Conservation (phyloP, 2,888 invertebrate genomes). For the Yponomeuta sedellus region DNA sequence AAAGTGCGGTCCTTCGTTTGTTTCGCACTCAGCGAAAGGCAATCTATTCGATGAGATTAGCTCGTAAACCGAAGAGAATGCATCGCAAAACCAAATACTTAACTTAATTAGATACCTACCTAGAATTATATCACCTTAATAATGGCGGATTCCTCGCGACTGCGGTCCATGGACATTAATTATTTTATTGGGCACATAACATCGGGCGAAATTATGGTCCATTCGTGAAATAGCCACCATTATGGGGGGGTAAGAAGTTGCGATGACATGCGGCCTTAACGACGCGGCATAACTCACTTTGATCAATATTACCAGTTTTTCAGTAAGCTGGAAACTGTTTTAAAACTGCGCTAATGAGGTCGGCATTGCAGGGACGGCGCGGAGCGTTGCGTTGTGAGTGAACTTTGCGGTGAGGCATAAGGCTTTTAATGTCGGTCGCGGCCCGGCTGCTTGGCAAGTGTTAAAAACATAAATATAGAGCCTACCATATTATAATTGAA, state of each 20-base stretch:
- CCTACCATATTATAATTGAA: too few relatives aligned
- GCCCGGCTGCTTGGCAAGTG: too few relatives aligned
- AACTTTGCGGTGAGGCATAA: too few relatives aligned
- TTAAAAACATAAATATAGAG: too few relatives aligned
- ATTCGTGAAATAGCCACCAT: slow-evolving; percentile 31
- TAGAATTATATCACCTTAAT: slow-evolving; percentile 1
- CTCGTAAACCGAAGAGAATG: slow-evolving; percentile 1
- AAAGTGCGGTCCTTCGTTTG: background rate
- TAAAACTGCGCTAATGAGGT: slow-evolving; percentile 9
- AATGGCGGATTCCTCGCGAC: background rate
- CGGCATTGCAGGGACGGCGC: slow-evolving; percentile 3
- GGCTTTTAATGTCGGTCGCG: too few relatives aligned
- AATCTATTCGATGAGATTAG: background rate
- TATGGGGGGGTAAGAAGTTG: slow-evolving; percentile 22
- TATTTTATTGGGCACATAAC: slow-evolving; percentile 26
- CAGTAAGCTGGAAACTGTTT: slow-evolving; percentile 18
- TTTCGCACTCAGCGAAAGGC: background rate
- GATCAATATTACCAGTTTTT: slow-evolving; percentile 32
- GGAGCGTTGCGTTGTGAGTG: too few relatives aligned
- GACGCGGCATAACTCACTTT: slow-evolving; percentile 28
- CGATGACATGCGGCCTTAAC: slow-evolving; percentile 24
- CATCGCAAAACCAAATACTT: background rate
- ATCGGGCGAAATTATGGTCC: slow-evolving; percentile 28
- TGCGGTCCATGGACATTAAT: slow-evolving; percentile 18
- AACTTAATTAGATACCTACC: background rate